These are phyloP conservation scores for Argyrosomus regius DNA, from an alignment of 2,797 vertebrate genomes.

Conservation along the genomic window DNA sequence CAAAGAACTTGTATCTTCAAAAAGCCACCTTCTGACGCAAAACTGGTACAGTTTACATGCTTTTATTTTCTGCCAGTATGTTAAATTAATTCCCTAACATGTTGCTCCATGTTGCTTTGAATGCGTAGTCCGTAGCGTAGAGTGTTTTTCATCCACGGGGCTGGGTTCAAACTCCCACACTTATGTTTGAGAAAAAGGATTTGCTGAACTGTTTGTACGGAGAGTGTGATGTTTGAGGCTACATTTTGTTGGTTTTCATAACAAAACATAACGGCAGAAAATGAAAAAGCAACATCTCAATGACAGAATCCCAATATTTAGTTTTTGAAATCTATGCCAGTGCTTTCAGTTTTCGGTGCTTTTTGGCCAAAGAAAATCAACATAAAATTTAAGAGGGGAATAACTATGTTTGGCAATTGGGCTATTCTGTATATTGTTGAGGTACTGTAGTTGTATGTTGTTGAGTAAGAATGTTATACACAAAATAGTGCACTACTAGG, in stretches of 20 bases:
- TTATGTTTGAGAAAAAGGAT: conserved; percentile 38
- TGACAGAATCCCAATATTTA: conserved; percentile 46
- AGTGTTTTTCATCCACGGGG: conserved; percentile 32
- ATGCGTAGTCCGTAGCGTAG: conserved; percentile 22
- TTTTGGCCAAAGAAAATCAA: conserved; percentile 34
- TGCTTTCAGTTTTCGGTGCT: conserved; percentile 12
- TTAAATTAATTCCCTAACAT: conserved; percentile 42
- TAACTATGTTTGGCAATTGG: conserved; percentile 16
- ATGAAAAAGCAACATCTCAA: conserved; percentile 33
- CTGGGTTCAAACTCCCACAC: conserved; percentile 40
- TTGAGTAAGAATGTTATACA: conserved; percentile 1
- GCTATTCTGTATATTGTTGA: conserved; percentile 15
- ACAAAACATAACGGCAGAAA: conserved; percentile 25
- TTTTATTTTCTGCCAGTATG: conserved; percentile 56
- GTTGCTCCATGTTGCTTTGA: conserved; percentile 36
- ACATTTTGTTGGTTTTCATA: conserved; percentile 30
- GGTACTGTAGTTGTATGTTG: not conserved
- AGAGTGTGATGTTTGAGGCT: conserved; percentile 7
- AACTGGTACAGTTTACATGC: conserved; percentile 40
- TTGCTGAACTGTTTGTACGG: conserved; percentile 23
- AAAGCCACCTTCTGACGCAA: conserved; percentile 57
- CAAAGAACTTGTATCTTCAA: conserved; percentile 65
- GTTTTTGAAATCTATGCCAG: conserved; percentile 27
- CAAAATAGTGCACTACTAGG: too few relatives aligned
- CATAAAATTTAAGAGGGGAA: conserved; percentile 4